Evolutionary conservation across 2,888 invertebrate genomes (phyloP).

Genomic region (Chrysopilus asiliformis): DNA sequence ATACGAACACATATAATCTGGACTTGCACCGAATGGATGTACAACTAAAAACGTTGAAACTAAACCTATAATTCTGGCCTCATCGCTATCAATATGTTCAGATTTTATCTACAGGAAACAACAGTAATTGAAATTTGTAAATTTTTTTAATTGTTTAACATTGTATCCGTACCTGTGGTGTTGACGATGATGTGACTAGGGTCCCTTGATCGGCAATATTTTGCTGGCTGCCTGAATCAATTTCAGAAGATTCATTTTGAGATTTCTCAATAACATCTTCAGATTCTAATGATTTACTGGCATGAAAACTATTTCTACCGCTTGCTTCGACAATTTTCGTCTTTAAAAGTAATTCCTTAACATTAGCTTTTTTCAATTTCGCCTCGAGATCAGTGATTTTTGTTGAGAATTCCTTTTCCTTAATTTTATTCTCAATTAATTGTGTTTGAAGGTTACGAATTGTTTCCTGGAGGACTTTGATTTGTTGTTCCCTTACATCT

Average conservation of each 20-base stretch:
- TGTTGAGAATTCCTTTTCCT: conserved; percentile 30
- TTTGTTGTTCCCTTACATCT: conserved; percentile 74
- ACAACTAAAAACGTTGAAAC: conserved; percentile 77
- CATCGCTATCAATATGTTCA: conserved; percentile 23
- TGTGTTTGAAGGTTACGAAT: conserved; percentile 36
- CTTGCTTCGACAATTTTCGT: conserved; percentile 30
- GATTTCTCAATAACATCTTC: no score
- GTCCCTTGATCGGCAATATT: no score
- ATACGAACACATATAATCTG: conserved; percentile 84
- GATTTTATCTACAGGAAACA: conserved; percentile 10
- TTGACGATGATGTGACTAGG: no score
- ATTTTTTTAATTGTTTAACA: no score
- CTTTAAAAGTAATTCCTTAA: conserved; percentile 33
- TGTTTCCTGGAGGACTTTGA: conserved; percentile 43
- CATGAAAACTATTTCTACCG: conserved; percentile 9
- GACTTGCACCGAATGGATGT: conserved; percentile 83
- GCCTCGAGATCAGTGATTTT: conserved; percentile 30
- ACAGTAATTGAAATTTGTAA: no score
- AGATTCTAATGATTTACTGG: no score
- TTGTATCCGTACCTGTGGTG: no score
- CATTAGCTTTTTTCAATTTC: conserved; percentile 32
- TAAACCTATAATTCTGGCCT: conserved; percentile 70
- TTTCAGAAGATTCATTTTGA: conserved; percentile 20
- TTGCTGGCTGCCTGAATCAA: no score
- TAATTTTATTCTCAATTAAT: conserved; percentile 30